phyloP scores from a whole-genome alignment of 2,113 vertebrate species.

The Accipiter virgatus region DNA sequence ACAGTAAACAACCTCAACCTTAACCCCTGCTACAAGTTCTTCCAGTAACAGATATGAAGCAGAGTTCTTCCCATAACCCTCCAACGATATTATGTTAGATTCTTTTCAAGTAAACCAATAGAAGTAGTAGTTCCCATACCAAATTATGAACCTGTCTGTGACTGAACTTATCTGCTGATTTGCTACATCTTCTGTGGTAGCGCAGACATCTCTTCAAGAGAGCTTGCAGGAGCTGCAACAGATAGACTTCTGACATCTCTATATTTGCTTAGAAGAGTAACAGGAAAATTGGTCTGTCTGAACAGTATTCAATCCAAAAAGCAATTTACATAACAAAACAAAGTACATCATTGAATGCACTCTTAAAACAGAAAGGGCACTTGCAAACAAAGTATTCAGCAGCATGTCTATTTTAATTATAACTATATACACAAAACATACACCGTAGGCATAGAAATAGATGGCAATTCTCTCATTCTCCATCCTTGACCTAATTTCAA shows the following conservation, averaged over 20 bases:
- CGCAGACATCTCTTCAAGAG: neutral
- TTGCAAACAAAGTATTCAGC: neutral
- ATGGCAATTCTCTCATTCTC: neutral
- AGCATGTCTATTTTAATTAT: neutral
- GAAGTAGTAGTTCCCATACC: neutral
- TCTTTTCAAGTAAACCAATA: neutral
- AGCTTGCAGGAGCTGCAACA: neutral
- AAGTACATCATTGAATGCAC: neutral
- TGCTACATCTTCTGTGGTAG: neutral
- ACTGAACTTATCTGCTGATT: neutral
- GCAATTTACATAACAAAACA: slow-evolving; percentile 30
- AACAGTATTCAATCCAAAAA: neutral
- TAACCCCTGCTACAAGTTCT: neutral
- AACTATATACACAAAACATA: neutral
- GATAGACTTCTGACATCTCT: neutral
- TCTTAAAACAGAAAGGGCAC: neutral
- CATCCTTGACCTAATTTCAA: slow-evolving; percentile 22
- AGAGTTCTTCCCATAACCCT: neutral
- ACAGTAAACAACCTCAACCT: neutral
- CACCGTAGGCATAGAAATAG: neutral
- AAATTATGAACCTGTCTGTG: neutral
- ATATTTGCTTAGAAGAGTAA: neutral
- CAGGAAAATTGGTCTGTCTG: slow-evolving; percentile 1
- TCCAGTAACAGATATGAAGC: neutral
- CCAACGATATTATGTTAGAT: neutral